Conservation (phyloP, 2,797 vertebrate genomes). For the Arrhamphus sclerolepis region DNA sequence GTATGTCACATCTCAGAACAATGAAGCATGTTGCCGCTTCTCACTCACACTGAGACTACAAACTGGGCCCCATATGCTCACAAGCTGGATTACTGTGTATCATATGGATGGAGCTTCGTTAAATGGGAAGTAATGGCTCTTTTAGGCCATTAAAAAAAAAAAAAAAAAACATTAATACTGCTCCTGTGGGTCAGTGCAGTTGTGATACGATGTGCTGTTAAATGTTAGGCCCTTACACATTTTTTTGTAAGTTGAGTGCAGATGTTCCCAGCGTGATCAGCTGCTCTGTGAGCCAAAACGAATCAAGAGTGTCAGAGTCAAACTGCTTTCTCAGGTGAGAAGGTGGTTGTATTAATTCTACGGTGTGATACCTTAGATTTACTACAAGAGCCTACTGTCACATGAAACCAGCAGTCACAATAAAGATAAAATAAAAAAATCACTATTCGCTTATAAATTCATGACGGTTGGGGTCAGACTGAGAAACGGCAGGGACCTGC, state of each 20-base stretch:
- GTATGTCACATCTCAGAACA: constrained; percentile 28
- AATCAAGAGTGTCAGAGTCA: too few relatives aligned
- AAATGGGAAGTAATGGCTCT: too few relatives aligned
- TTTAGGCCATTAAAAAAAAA: too few relatives aligned
- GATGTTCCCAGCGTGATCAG: not conserved
- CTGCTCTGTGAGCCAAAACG: too few relatives aligned
- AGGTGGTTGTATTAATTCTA: not conserved
- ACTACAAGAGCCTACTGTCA: not conserved
- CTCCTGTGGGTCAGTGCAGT: too few relatives aligned
- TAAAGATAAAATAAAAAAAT: too few relatives aligned
- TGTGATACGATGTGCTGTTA: too few relatives aligned
- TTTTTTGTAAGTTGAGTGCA: not conserved
- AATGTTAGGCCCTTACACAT: too few relatives aligned
- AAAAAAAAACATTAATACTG: too few relatives aligned
- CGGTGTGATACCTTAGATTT: not conserved
- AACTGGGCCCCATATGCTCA: constrained; percentile 21
- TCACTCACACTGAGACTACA: constrained; percentile 15
- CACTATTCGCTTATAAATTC: not conserved
- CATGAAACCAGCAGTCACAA: not conserved
- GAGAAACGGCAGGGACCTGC: constrained; percentile 1
- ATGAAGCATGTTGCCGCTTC: constrained; percentile 14
- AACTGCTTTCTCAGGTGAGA: not conserved
- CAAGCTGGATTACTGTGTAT: not conserved
- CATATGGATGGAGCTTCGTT: not conserved
- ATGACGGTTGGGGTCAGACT: not conserved